A percentile compares a stretch with the other conserved stretches of the same genome.
These are phyloP conservation scores for Parelbella ahira DNA, from an alignment of 2,888 invertebrate species.

Conservation along the genomic window DNA sequence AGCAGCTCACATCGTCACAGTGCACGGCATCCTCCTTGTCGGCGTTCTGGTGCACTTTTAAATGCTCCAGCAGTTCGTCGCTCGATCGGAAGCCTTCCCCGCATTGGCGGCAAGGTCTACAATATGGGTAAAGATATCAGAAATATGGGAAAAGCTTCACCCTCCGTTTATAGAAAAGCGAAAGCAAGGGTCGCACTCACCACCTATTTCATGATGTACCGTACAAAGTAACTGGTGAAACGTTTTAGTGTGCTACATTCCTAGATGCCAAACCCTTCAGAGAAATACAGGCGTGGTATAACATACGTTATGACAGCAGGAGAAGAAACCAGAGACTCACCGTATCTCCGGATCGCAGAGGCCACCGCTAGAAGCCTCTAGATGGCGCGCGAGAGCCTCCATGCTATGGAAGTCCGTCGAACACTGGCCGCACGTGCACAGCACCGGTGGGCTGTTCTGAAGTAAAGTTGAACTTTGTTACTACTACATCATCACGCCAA, in stretches of 20 bases:
- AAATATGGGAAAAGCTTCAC: no score
- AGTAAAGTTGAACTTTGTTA: no score
- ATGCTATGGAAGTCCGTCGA: slow-evolving; percentile 36
- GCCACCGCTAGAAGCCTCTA: slow-evolving; percentile 23
- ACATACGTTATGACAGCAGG: no score
- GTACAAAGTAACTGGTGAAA: no score
- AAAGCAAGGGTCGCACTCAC: no score
- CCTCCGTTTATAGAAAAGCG: no score
- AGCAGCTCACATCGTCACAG: slow-evolving; percentile 53
- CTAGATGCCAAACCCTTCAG: no score
- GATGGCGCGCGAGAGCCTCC: slow-evolving; percentile 41
- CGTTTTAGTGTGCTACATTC: no score
- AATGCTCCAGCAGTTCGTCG: slow-evolving; percentile 41
- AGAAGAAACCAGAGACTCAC: slow-evolving; percentile 33
- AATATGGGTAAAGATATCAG: no score
- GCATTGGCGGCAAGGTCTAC: slow-evolving; percentile 50
- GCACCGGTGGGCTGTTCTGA: neutral
- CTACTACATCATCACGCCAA: no score
- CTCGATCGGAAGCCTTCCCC: slow-evolving; percentile 42
- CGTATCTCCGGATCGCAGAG: slow-evolving; percentile 37
- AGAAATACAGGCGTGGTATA: no score
- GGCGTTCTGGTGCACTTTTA: slow-evolving; percentile 35
- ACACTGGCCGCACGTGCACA: slow-evolving; percentile 30
- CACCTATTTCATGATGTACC: no score
- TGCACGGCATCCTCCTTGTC: slow-evolving; percentile 32